Conservation (phyloP, 2,888 invertebrate species). For the Polydrusus pterygomalis region DNA sequence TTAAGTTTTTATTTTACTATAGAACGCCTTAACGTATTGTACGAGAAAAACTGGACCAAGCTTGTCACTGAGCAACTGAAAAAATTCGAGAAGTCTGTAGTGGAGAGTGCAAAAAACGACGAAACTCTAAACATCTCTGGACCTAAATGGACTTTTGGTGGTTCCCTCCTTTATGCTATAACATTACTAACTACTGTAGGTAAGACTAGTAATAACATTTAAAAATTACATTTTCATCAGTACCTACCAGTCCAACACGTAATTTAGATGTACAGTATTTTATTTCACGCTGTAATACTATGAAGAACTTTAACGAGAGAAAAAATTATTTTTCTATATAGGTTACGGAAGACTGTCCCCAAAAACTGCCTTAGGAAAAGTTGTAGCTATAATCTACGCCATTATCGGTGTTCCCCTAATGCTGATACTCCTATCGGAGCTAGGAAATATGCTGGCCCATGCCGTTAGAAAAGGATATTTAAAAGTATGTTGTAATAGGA, state of each 20-base stretch:
- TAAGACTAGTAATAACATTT: conserved; percentile 71
- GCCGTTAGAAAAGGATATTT: conserved; percentile 82
- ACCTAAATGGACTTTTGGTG: conserved; percentile 87
- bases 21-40: conserved; percentile 87
- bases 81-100: conserved; percentile 86
- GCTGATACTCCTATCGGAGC: conserved; percentile 88
- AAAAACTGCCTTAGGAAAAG: conserved; percentile 86
- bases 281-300: too few relatives aligned
- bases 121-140: conserved; percentile 64
- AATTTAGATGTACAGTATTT: too few relatives aligned
- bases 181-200: conserved; percentile 93
- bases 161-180: conserved; percentile 88
- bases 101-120: conserved; percentile 81
- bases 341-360: conserved; percentile 92
- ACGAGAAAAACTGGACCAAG: conserved; percentile 89
- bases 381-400: conserved; percentile 90
- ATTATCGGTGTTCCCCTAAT: conserved; percentile 91
- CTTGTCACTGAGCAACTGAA: conserved; percentile 85
- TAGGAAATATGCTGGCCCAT: conserved; percentile 87
- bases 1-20: conserved; percentile 66
- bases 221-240: too few relatives aligned
- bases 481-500: conserved; percentile 70
- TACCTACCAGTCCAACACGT: too few relatives aligned
- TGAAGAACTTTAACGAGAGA: too few relatives aligned
- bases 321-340: conserved; percentile 70